Conservation (phyloP, 30 jellyfish, hydroid and myxozoan genomes). For the Hydractinia echinata region DNA sequence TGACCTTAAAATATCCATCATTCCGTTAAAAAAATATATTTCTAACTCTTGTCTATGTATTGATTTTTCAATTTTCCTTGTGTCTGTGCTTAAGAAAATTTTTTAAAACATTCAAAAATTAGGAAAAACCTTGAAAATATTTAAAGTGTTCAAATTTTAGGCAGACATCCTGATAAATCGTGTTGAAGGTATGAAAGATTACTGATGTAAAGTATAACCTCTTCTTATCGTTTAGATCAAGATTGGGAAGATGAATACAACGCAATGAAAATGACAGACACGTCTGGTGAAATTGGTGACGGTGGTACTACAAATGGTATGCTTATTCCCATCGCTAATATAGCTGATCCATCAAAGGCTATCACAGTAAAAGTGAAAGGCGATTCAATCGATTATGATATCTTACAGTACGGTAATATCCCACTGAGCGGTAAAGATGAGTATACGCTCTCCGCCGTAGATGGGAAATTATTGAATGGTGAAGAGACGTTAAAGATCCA, state of each 20-base stretch:
- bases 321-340: not conserved
- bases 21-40: too few species aligned
- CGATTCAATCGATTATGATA: not conserved
- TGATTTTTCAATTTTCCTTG: too few species aligned
- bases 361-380: constrained; percentile 1
- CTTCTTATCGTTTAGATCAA: not conserved
- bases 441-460: not conserved
- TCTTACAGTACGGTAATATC: constrained; percentile 5
- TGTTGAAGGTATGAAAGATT: too few species aligned
- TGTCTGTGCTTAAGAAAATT: too few species aligned
- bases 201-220: too few species aligned
- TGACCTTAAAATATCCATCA: too few species aligned
- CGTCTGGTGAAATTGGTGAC: constrained; percentile 6
- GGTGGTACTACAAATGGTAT: not conserved
- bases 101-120: too few species aligned
- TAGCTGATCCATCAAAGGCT: not conserved
- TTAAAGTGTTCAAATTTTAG: too few species aligned
- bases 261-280: not conserved
- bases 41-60: too few species aligned
- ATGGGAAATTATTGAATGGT: constrained; percentile 12
- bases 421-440: not conserved
- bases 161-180: too few species aligned
- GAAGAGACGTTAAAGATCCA: not conserved
- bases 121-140: too few species aligned
- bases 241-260: constrained; percentile 21